Evolutionary conservation across 2,888 invertebrate species (phyloP).

Genomic region (Acanthococcus lagerstroemiae): DNA sequence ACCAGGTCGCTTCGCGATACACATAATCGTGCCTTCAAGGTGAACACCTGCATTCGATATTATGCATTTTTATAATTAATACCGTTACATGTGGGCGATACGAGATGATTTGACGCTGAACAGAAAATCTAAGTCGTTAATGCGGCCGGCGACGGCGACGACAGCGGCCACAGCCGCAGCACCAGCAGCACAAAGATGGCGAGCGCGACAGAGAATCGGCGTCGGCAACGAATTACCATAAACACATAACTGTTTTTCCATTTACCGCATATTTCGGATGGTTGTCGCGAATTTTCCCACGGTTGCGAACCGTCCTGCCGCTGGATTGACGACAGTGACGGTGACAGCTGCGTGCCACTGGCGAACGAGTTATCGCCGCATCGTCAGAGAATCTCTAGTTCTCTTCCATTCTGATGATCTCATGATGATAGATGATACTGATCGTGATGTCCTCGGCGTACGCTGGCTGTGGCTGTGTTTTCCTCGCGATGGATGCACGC

Average conservation of each 20-base stretch:
- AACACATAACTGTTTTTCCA: not conserved
- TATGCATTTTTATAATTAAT: slow-evolving; percentile 8
- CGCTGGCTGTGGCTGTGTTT: no score
- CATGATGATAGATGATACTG: no score
- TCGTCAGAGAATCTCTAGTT: no score
- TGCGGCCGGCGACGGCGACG: not conserved
- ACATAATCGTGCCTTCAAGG: slow-evolving; percentile 2
- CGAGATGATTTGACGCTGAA: slow-evolving; percentile 6
- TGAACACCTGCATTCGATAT: slow-evolving; percentile 6
- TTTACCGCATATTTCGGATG: not conserved
- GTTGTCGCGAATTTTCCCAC: not conserved
- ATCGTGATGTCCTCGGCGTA: no score
- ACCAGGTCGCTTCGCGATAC: not conserved
- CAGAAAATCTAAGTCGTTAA: not conserved
- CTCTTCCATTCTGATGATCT: no score
- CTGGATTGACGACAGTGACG: not conserved
- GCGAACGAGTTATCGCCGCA: no score
- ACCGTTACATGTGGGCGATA: slow-evolving; percentile 1
- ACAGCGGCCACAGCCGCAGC: no score
- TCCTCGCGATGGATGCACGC: no score
- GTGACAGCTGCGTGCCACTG: no score
- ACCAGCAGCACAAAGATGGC: no score
- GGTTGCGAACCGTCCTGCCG: no score
- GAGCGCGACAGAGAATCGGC: no score
- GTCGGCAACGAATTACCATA: not conserved